A percentile compares a stretch with the other conserved stretches of the same genome.
These are phyloP conservation scores for Habrosyne pyritoides DNA, from an alignment of 2,888 invertebrate species.

Conservation along the genomic window DNA sequence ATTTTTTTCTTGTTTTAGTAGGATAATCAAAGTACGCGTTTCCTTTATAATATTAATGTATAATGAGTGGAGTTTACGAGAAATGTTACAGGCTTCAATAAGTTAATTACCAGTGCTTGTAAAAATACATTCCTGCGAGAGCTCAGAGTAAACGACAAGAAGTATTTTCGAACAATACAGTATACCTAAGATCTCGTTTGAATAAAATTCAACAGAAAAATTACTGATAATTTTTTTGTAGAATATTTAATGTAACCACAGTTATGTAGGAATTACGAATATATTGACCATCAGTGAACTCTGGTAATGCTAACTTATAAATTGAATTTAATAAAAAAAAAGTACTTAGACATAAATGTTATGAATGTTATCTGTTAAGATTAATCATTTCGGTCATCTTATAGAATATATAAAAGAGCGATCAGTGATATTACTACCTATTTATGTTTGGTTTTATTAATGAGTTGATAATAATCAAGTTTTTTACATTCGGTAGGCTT, in stretches of 20 bases:
- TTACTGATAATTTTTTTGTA: not conserved
- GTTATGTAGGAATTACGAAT: conserved; percentile 45
- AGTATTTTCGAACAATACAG: no score
- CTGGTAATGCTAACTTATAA: conserved; percentile 4
- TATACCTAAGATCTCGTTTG: not conserved
- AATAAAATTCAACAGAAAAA: not conserved
- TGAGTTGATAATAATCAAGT: not conserved
- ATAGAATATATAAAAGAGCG: not conserved
- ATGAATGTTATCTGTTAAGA: not conserved
- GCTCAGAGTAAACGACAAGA: no score
- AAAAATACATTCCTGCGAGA: no score
- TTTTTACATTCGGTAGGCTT: not conserved
- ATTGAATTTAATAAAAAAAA: not conserved
- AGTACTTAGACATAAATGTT: not conserved
- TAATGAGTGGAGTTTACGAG: no score
- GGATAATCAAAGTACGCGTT: no score
- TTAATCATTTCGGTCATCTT: not conserved
- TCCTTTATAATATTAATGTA: no score
- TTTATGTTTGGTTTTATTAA: not conserved
- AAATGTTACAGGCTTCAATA: no score
- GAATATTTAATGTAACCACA: conserved; percentile 28
- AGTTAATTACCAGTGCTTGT: no score
- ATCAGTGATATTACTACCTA: not conserved
- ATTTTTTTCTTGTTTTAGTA: no score
- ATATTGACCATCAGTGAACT: conserved; percentile 51